These are phyloP conservation scores for Orientallactaga bullata DNA, from an alignment of 2,113 vertebrate genomes.

Conservation along the genomic window DNA sequence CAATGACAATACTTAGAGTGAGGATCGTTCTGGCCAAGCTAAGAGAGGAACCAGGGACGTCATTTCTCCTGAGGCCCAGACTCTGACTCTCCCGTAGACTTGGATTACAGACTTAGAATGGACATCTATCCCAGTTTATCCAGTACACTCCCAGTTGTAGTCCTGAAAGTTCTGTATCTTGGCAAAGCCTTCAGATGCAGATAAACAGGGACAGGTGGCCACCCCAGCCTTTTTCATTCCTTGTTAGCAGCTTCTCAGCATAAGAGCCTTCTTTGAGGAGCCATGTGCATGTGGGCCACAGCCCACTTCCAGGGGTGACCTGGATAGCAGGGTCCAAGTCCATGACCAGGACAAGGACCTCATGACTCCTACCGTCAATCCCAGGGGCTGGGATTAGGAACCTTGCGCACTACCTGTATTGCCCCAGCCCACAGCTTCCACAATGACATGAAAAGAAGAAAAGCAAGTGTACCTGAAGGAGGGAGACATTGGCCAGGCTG, in stretches of 20 bases:
- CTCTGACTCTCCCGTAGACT: background rate
- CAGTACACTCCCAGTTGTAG: background rate
- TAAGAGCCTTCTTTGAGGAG: background rate
- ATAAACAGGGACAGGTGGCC: background rate
- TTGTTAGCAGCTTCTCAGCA: background rate
- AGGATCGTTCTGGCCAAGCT: background rate
- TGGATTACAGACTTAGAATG: background rate
- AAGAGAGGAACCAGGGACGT: slow-evolving; percentile 9
- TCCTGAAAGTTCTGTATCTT: background rate
- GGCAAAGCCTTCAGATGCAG: background rate
- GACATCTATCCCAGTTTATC: background rate
- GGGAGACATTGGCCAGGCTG: slow-evolving; percentile 95
- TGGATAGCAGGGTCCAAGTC: background rate
- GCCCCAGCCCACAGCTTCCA: background rate
- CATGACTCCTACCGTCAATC: background rate
- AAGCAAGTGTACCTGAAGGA: slow-evolving; percentile 93
- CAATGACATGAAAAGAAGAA: background rate
- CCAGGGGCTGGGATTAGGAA: background rate
- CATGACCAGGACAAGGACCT: background rate
- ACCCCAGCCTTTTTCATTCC: background rate
- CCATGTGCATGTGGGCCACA: accelerated
- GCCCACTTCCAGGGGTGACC: background rate
- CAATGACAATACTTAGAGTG: slow-evolving; percentile 28
- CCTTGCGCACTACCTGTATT: background rate
- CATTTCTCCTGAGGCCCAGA: background rate